Base-by-base conservation (phyloP, 2,888 invertebrate genomes). In the Pristionchus japonicus region DNA sequence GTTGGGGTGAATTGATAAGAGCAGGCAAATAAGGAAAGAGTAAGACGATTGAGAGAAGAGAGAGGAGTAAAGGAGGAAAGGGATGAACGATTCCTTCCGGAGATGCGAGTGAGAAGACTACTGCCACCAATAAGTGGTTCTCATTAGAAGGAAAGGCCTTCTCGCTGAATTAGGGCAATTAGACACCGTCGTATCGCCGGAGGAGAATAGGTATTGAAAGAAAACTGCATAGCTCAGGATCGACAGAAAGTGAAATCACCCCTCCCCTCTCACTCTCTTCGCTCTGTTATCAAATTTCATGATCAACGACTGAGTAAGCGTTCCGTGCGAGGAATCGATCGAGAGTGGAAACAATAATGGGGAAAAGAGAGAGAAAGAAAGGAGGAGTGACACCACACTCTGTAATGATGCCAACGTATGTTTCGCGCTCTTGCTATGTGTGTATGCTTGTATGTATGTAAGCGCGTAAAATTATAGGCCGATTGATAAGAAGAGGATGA, bases 271-370 rank as follows among this genome's bases (percentile, higher is more conserved):
- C 77, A 57, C 57, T 77, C 34, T 74, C 70, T 37, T 34, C 43
- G 47, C 70, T 27, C 77, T 43, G 43, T 77, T 77, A 77, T 77
- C 77, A 77, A 43, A 77, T 77, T 77, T 77, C 77, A 77, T 77
- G 77, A 77, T 77, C 77, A 77, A 47, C 77, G 77, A 27, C 77
- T 77, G 77, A 77, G 43, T 77, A 77, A 77, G 77, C 77, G 77
- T 77, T 47, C 43, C 77, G n/a, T 47, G 64, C n/a, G 40, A 64
- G 0, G 27, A n/a, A 61, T 61, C 43, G 64, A 64, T 64, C 40
- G 64, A 37, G 85, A 85, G 34, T 31, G 64, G 57, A 85, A 85
- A 64, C 64, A 57, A 47, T 40, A 64, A 64, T 47, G 43, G 64
- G 85, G 13, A 31, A 23, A 1, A 43, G 77, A 61, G 61, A 61